Conservation (phyloP, 2,797 vertebrate species). For the Heliangelus exortis region DNA sequence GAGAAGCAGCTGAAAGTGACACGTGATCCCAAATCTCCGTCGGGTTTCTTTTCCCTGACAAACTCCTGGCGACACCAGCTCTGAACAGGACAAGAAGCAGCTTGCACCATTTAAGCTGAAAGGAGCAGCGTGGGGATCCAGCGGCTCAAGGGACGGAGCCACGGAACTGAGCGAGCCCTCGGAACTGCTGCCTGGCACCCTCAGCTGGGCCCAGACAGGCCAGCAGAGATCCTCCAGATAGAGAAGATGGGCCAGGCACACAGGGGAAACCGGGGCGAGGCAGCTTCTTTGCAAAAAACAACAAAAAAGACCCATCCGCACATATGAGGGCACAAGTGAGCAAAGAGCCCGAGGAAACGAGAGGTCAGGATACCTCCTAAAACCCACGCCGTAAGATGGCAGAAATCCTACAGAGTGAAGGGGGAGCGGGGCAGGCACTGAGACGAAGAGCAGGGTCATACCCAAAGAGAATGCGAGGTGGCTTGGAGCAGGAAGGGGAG, state of each 20-base stretch:
- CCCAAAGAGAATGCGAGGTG: conserved; percentile 62
- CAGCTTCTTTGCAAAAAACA: neutral
- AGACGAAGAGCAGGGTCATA: conserved; percentile 49
- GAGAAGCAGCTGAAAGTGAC: conserved; percentile 6
- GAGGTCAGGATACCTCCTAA: neutral
- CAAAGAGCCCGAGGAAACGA: neutral
- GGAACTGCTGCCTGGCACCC: neutral
- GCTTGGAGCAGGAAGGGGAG: conserved; percentile 71
- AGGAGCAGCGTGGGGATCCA: neutral
- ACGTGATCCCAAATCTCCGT: conserved; percentile 5
- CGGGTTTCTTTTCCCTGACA: neutral
- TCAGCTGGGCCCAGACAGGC: neutral
- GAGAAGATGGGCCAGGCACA: neutral
- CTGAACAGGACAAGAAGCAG: conserved; percentile 4
- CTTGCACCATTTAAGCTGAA: neutral
- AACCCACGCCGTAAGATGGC: neutral
- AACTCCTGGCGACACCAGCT: conserved; percentile 13
- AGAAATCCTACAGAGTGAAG: neutral
- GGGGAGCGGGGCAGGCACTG: neutral
- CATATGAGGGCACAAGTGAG: neutral
- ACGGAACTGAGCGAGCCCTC: accelerated
- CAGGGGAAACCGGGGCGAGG: neutral
- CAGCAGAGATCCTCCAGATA: neutral
- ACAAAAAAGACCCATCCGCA: neutral
- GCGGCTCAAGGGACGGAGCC: neutral